A percentile compares a stretch with the other conserved stretches of the same genome.
phyloP scores from a whole-genome alignment of 2,113 vertebrate species.

The Columba janthina region DNA sequence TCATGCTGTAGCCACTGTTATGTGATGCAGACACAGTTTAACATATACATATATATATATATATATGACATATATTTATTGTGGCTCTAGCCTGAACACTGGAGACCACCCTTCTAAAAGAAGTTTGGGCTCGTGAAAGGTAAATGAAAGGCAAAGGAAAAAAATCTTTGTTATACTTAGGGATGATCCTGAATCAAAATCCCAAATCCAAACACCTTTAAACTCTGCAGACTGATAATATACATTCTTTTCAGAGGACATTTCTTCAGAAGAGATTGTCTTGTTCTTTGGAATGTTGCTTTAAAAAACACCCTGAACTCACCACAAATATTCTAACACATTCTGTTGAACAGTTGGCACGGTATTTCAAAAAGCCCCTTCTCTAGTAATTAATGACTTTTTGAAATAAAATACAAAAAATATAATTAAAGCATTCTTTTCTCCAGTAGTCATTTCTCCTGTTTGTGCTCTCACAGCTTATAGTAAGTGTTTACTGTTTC shows the following conservation, averaged over 20 bases:
- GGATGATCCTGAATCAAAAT: background rate
- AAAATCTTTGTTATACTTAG: background rate
- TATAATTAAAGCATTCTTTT: background rate
- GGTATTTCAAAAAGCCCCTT: background rate
- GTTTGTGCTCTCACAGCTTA: background rate
- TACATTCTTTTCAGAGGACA: background rate
- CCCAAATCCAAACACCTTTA: background rate
- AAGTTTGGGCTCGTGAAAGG: background rate
- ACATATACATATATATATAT: background rate
- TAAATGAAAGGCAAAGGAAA: background rate
- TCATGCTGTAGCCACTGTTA: background rate
- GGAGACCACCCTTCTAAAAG: background rate
- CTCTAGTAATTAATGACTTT: background rate
- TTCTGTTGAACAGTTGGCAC: background rate
- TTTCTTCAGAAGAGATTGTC: background rate
- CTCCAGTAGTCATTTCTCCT: background rate
- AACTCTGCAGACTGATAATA: background rate
- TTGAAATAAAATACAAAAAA: background rate
- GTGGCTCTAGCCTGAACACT: background rate
- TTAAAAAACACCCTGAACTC: background rate
- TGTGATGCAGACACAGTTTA: background rate
- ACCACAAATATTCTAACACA: background rate
- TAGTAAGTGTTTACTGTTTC: conserved; percentile 6
- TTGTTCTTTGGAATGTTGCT: background rate
- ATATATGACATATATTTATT: background rate